phyloP scores from a whole-genome alignment of 2,113 vertebrate genomes.

The Nesospiza acunhae region DNA sequence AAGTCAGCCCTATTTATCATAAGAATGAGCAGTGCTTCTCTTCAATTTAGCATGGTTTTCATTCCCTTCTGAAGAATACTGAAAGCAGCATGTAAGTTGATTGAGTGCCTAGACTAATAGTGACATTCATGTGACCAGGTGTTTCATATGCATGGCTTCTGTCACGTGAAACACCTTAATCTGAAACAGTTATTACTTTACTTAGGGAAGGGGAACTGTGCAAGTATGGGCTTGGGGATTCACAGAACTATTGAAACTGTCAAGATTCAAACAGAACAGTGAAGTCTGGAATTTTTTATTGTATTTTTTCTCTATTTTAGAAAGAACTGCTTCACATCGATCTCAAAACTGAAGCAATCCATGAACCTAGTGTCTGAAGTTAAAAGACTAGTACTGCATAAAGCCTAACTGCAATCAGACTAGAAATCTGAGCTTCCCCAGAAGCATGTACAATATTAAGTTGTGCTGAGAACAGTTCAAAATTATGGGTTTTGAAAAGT shows the following conservation, averaged over 20 bases:
- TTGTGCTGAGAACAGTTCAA: not conserved
- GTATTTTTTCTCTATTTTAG: not conserved
- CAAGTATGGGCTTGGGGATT: not conserved
- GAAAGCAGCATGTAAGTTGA: not conserved
- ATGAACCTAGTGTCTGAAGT: not conserved
- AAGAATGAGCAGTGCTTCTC: not conserved
- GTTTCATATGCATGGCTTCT: not conserved
- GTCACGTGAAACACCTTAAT: not conserved
- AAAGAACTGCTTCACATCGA: not conserved
- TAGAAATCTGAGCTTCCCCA: not conserved
- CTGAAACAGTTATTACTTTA: not conserved
- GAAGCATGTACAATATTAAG: not conserved
- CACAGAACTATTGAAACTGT: not conserved
- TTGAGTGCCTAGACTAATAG: not conserved
- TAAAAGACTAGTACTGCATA: not conserved
- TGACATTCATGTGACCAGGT: not conserved
- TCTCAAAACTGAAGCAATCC: not conserved
- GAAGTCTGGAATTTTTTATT: not conserved
- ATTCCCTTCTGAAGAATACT: not conserved
- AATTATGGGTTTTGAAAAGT: not conserved
- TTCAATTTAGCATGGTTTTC: not conserved
- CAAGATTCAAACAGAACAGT: not conserved
- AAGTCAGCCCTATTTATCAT: not conserved
- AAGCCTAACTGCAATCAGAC: not conserved
- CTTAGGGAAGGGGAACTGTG: not conserved